Evolutionary conservation across 2,797 vertebrate genomes (phyloP), one percentile per base, ranked within the genome.

Genomic region (Knipowitschia caucasica): DNA sequence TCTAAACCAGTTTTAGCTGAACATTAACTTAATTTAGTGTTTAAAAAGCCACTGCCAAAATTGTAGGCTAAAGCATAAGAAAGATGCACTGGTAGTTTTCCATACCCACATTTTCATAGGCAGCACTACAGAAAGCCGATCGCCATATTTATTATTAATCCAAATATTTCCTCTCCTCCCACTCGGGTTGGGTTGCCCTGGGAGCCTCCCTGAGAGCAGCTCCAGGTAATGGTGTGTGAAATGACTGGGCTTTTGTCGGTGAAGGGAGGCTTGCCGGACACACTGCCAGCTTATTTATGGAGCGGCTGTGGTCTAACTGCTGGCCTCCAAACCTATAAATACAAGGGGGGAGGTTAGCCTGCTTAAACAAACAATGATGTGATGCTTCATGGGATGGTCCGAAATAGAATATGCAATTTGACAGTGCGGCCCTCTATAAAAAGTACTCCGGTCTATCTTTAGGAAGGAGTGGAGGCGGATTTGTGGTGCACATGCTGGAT

Each of bases 211-310:
- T 50, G 44, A 40, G 17, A 75, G 72, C 73, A 65, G 64, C 80
- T 77, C 81, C 80, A 70, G 78, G 80, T 86, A 87, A 87, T 85
- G 83, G 82, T 71, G 80, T 83, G 81, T 86, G 85, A 84, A 88
- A 90, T 89, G 87, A 89, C 83, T 83, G 78, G 75, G 70, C 82
- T 82, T 86, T 88, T 86, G 87, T 89, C 84, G 73, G 84, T 75
- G 11, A 46, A n/a, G 60, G 70, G 78, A 78, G 71, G 64, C 76
- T 75, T 9, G 53, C 62, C 69, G 63, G 73, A 82, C 81, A 80
- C 80, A 72, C 67, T 49, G 62, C 53, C 62, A 56, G 82, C 77
- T 88, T 90, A 90, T 91, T 89, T 90, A 86, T 88, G 84, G 88
- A 83, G 73, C 77, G 79, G 27, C 80, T 85, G 81, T 84, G 87